A percentile compares a stretch with the other conserved stretches of the same genome.
Evolutionary conservation across 1,140 invertebrate species (phyloP).

Genomic region (Carposina sasakii): DNA sequence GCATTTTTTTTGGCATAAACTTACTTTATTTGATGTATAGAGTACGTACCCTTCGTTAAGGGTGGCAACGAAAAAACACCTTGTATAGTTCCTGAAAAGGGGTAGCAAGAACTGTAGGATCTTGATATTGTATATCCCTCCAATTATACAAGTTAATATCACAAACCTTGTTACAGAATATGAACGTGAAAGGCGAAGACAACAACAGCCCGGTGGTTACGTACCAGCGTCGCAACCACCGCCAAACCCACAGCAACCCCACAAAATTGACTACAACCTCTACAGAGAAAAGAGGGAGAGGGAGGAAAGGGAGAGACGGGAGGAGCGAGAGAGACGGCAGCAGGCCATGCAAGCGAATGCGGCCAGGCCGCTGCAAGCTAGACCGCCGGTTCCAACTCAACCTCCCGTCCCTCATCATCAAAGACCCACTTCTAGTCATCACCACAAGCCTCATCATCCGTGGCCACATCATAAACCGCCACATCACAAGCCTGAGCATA

Average conservation of each 20-base stretch:
- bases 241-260: conserved; percentile 35
- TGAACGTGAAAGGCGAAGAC: conserved; percentile 52
- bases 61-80: no score
- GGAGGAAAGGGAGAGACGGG: conserved; percentile 52
- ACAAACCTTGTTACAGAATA: no score
- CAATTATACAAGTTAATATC: no score
- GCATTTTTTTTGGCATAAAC: no score
- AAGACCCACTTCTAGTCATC: background rate
- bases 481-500: conserved; percentile 48
- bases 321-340: conserved; percentile 45
- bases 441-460: conserved; percentile 43
- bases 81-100: no score
- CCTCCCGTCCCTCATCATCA: background rate
- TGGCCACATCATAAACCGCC: conserved; percentile 50
- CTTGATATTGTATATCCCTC: no score
- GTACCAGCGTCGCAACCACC: conserved; percentile 43
- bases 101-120: no score
- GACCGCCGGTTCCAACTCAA: background rate
- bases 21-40: no score
- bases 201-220: conserved; percentile 53
- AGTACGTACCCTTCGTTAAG: no score
- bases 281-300: conserved; percentile 64
- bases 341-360: background rate
- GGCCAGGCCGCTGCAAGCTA: background rate
- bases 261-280: conserved; percentile 64